A percentile compares a stretch with the other conserved stretches of the same genome.
These are phyloP conservation scores for Papilio demoleus DNA, from an alignment of 2,888 invertebrate genomes.

Conservation along the genomic window DNA sequence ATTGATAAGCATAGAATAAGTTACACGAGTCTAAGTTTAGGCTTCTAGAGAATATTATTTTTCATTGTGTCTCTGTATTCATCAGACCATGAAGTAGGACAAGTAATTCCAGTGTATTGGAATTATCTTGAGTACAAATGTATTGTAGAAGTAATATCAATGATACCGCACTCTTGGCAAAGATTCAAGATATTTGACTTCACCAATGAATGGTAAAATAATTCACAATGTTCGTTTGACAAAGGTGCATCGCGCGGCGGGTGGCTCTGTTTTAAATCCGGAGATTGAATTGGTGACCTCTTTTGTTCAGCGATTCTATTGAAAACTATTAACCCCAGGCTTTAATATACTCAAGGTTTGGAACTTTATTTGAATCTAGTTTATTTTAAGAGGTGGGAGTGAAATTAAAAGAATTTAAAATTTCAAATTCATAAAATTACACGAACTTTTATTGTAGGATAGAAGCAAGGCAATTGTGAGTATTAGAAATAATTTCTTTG, in stretches of 20 bases:
- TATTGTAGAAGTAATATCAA: not conserved
- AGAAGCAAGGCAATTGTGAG: not conserved
- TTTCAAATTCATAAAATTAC: no score
- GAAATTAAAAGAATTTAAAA: no score
- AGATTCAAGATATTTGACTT: constrained; percentile 4
- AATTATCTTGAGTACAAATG: not conserved
- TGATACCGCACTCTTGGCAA: constrained; percentile 6
- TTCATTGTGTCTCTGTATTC: no score
- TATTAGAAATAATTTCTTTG: not conserved
- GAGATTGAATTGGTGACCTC: constrained; percentile 16
- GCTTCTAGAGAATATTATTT: not conserved
- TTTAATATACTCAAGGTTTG: constrained; percentile 2
- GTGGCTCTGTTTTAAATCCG: constrained; percentile 13
- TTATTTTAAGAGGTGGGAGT: not conserved
- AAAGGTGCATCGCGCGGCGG: constrained; percentile 18
- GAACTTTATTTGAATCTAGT: not conserved
- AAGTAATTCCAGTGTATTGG: not conserved
- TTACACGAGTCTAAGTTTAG: not conserved
- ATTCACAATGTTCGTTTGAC: constrained; percentile 17
- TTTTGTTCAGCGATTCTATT: constrained; percentile 26
- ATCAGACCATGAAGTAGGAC: not conserved
- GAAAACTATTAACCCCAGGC: constrained; percentile 18
- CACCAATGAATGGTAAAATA: constrained; percentile 20
- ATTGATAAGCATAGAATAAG: not conserved
- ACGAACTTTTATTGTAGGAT: not conserved